Conservation (phyloP, 2,113 vertebrate genomes). For the Gymnobelideus leadbeateri region DNA sequence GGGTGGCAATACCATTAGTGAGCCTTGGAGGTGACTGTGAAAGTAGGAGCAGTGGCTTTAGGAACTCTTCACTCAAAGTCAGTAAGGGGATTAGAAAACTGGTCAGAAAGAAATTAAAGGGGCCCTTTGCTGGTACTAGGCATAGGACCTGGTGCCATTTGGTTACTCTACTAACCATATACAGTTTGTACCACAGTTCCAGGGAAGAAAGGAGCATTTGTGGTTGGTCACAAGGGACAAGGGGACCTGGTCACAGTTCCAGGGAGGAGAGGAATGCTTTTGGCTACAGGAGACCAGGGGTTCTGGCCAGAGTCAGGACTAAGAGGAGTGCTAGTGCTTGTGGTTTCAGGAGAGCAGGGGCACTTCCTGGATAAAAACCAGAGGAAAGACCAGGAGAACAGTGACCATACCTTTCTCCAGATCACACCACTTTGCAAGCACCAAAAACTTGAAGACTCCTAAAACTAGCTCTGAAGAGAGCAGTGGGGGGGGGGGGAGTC, state of each 20-base stretch:
- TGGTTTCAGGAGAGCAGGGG: background rate
- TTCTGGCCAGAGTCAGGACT: background rate
- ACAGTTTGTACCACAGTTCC: background rate
- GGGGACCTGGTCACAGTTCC: background rate
- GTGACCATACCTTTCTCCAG: background rate
- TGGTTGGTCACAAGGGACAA: background rate
- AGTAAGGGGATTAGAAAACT: background rate
- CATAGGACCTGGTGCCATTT: background rate
- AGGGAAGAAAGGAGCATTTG: background rate
- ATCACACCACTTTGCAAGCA: background rate
- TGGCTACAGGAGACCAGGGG: background rate
- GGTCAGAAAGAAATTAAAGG: background rate
- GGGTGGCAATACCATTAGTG: background rate
- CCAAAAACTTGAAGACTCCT: background rate
- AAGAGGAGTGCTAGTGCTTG: background rate
- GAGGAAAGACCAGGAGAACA: background rate
- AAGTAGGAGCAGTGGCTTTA: background rate
- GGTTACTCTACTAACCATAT: background rate
- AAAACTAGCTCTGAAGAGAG: background rate
- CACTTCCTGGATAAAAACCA: background rate
- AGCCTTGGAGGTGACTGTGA: background rate
- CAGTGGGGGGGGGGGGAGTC: background rate
- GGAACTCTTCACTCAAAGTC: background rate
- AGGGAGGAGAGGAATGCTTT: background rate
- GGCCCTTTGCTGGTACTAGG: background rate